Percentiles rank a stretch among this genome's conserved stretches.
Conservation (phyloP, 2,888 invertebrate species). For the Disparrhopalites patrizii region DNA sequence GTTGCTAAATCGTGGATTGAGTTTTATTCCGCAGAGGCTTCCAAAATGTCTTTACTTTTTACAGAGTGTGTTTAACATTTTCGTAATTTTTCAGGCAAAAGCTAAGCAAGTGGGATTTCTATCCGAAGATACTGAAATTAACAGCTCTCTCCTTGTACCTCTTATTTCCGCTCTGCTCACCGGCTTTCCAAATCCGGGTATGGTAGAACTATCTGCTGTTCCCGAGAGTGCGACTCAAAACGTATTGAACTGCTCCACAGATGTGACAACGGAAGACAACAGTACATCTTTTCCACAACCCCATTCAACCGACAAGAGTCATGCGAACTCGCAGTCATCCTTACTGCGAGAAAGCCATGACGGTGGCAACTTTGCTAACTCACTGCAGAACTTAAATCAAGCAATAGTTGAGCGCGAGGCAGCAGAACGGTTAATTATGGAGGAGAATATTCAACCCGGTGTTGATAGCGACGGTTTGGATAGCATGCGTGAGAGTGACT, state of each 20-base stretch:
- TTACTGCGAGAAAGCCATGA: too few species aligned
- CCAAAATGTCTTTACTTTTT: too few species aligned
- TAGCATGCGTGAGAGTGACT: conserved; percentile 11
- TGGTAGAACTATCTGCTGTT: too few species aligned
- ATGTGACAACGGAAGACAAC: too few species aligned
- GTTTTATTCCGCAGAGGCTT: too few species aligned
- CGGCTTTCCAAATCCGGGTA: conserved; percentile 9
- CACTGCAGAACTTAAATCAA: conserved; percentile 44
- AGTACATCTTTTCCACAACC: too few species aligned
- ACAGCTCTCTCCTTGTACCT: conserved; percentile 43
- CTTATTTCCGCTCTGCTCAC: conserved; percentile 28
- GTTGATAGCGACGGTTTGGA: conserved; percentile 17
- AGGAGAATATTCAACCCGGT: conserved; percentile 25
- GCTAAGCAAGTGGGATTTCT: not conserved
- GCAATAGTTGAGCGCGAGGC: conserved; percentile 46
- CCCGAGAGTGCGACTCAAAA: too few species aligned
- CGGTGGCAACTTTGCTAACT: too few species aligned
- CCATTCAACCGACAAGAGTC: too few species aligned
- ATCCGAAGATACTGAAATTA: conserved; percentile 38
- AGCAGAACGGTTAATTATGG: conserved; percentile 39
- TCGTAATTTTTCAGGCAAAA: not conserved
- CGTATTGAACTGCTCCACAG: too few species aligned
- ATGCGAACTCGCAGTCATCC: too few species aligned
- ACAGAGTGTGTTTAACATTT: too few species aligned
- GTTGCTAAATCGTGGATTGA: not conserved